Percentiles rank a stretch among this genome's conserved stretches.
These are phyloP conservation scores for Drosophila parabipectinata DNA, from an alignment of 1,140 invertebrate species.

Conservation along the genomic window DNA sequence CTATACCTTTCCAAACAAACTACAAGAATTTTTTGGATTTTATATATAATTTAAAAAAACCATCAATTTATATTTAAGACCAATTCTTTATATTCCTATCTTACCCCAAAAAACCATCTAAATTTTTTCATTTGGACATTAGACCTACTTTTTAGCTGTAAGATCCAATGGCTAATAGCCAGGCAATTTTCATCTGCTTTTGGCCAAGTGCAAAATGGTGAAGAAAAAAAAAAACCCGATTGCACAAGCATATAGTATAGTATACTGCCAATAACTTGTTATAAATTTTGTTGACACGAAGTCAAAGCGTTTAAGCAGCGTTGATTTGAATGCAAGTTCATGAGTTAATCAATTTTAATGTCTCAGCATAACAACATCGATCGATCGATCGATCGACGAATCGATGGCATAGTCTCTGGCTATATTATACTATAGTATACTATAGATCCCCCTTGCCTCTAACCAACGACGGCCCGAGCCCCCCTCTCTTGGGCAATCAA, in stretches of 20 bases:
- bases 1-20: no score
- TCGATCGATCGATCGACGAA: slow-evolving; percentile 24
- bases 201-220: slow-evolving; percentile 46
- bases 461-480: no score
- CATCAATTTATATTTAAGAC: no score
- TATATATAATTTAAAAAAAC: no score
- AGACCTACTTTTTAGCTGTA: not conserved
- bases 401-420: not conserved
- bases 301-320: slow-evolving; percentile 72
- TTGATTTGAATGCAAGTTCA: slow-evolving; percentile 78
- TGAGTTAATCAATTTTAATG: slow-evolving; percentile 79
- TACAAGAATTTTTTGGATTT: no score
- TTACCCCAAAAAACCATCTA: no score
- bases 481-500: slow-evolving; percentile 51
- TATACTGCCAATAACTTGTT: slow-evolving; percentile 52
- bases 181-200: slow-evolving; percentile 43
- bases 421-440: not conserved
- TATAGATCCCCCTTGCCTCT: not conserved
- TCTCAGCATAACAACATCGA: slow-evolving; percentile 29
- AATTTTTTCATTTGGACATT: no score
- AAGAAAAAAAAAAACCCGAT: slow-evolving; percentile 11
- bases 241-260: slow-evolving; percentile 20
- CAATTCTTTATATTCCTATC: no score
- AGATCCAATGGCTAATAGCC: not conserved
- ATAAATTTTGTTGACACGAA: slow-evolving; percentile 77